Base-by-base conservation (phyloP, 2,113 vertebrate species). In the Corvus moneduloides region DNA sequence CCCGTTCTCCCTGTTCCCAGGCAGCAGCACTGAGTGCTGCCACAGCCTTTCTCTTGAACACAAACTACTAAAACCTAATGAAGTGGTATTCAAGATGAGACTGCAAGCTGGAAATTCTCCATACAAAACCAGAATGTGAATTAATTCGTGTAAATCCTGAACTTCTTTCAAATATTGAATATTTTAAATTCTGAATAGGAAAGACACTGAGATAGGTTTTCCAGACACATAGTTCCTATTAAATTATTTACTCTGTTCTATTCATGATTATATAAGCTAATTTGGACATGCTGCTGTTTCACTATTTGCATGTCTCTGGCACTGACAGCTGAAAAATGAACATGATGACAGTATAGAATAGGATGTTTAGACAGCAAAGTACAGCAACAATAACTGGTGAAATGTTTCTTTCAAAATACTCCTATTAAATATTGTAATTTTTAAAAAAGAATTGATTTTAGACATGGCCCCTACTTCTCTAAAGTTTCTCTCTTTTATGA, bases 321-420 rank as follows among this genome's bases (percentile, higher is more conserved):
- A 75, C 6, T 72, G 59, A 93, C 93, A 90, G 66, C 39, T 89
- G 86, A 74, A 91, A 84, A 96, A 87, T 79, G 16, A 94, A 63
- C 78, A 67, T n/a, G 51, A 49, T 94, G 66, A 86, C 28, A 93
- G 28, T 13, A 79, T 18, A 79, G 84, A 80, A 75, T 16, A 88
- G 64, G 76, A 33, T 90, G 54, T 87, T 63, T 92, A 90, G 89
- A 85, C 44, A 89, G 83, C 22, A 87, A 92, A 93, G 77, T 54
- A 41, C 76, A 74, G 32, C 46, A 49, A 41, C 54, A 61, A 32
- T 74, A 69, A 74, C 61, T 30, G n/a, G 13, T 27, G 51, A 82
- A 93, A 87, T 41, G 23, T 19, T 82, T 56, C 27, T 19, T 61
- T 96, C 17, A 32, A 75, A 71, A 86, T 56, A 84, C 7, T 51